These are phyloP conservation scores for Meloidogyne exigua DNA, from an alignment of 1,140 invertebrate species.

Conservation along the genomic window DNA sequence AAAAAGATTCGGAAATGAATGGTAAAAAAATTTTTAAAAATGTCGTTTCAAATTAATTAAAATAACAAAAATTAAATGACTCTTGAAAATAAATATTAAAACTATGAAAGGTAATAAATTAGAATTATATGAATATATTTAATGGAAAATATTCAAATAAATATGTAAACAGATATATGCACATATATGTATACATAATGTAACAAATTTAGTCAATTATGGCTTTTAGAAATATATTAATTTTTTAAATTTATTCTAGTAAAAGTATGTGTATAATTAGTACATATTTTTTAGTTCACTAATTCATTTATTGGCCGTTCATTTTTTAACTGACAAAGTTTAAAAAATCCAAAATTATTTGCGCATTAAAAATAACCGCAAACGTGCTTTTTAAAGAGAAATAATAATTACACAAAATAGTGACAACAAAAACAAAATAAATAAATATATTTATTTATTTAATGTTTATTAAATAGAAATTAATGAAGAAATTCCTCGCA, in stretches of 20 bases:
- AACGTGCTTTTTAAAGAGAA: background rate
- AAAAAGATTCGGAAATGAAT: background rate
- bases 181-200: no score
- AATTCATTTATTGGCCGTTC: background rate
- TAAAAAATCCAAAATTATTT: background rate
- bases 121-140: no score
- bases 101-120: no score
- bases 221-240: background rate
- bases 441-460: background rate
- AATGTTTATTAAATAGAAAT: background rate
- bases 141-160: no score
- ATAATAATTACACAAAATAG: background rate
- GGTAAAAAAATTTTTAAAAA: background rate
- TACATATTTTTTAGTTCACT: background rate
- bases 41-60: background rate
- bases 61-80: background rate
- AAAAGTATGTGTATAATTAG: no score
- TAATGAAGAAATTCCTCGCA: constrained; percentile 2
- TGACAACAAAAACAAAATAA: background rate
- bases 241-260: no score
- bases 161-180: no score
- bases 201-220: background rate
- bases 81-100: background rate
- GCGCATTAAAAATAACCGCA: background rate
- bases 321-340: background rate